phyloP scores from a whole-genome alignment of 2,888 invertebrate species.

The Cerceris ruficornis region DNA sequence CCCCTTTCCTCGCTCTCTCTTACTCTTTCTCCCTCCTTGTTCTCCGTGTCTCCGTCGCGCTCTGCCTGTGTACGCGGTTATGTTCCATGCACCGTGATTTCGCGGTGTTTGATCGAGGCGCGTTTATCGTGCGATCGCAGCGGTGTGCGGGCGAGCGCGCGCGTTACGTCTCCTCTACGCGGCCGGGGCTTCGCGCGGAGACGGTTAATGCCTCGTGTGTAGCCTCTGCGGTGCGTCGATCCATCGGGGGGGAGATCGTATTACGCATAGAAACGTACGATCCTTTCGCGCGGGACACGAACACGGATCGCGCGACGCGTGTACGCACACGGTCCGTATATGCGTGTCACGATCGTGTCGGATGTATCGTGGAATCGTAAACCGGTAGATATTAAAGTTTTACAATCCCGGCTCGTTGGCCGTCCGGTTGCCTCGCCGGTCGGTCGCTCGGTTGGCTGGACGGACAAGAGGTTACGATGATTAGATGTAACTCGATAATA shows the following conservation, averaged over 20 bases:
- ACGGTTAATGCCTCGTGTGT: conserved; percentile 7
- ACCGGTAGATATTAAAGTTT: conserved; percentile 80
- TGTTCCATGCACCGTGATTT: conserved; percentile 64
- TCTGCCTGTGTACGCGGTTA: conserved; percentile 32
- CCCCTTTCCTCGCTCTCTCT: not conserved
- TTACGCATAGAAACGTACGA: conserved; percentile 33
- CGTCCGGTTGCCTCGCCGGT: too few species aligned
- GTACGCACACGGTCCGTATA: conserved; percentile 28
- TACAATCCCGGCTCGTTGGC: conserved; percentile 76
- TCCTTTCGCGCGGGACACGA: conserved; percentile 15
- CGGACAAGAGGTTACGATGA: conserved; percentile 80
- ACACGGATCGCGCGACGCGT: not conserved
- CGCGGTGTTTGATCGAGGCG: conserved; percentile 55
- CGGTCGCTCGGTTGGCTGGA: conserved; percentile 50
- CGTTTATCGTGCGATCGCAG: conserved; percentile 39
- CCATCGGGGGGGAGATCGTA: conserved; percentile 30
- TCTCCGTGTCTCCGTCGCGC: too few species aligned
- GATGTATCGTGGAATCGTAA: conserved; percentile 77
- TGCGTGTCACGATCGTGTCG: conserved; percentile 24
- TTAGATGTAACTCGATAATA: conserved; percentile 81
- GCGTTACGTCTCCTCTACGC: conserved; percentile 1
- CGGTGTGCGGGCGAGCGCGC: conserved; percentile 6
- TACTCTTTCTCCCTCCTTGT: conserved; percentile 3
- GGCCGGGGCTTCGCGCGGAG: not conserved
- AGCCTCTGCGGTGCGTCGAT: conserved; percentile 15